Base-by-base conservation (phyloP, 2,888 invertebrate species). In the Brachyopa scutellaris region DNA sequence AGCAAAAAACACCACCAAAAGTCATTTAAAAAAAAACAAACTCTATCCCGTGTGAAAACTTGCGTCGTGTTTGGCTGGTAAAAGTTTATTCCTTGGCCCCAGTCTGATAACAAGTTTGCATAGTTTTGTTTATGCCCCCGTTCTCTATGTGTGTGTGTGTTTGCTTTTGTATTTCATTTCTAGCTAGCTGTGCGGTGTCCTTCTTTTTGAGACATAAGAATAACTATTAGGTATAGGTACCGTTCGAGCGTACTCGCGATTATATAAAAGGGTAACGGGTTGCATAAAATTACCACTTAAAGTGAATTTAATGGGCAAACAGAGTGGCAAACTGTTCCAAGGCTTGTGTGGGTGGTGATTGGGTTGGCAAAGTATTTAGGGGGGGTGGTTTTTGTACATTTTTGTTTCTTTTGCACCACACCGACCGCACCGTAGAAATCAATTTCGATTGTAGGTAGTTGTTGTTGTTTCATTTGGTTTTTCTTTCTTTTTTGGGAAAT, bases 241-340 rank as follows among this genome's bases (percentile, higher is more conserved):
- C 42, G 21, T 42, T 42, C 9, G 2, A 9, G 21, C 38, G 21
- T 36, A 33, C 19, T 19, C 33, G 51, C 33, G 33, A 33, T 53
- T 55, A 23, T 55, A 38, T n/a, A 38, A 21, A 45, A 45, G 23
- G 23, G 38, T 13, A 38, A 38, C 38, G 40, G 40, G 57, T 13
- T 59, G 57, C 57, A 59, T 40, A 26, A 23, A 59, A 59, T 40
- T 29, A 42, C 57, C 57, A 40, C 40, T 59, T 59, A 59, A 59
- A 42, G 40, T 59, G 57, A 42, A 59, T 59, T 59, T 59, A 59
- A 59, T 59, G 57, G 40, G 15, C 57, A 59, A 59, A 40, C 40
- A 40, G n/a, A 40, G 26, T n/a, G n/a, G 57, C 38, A 26, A 26
- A 40, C 8, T 55, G 21, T n/a, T 7, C 26, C 9, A 5, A 11